Conservation (phyloP, 2,113 vertebrate genomes). For the Labrus mixtus region DNA sequence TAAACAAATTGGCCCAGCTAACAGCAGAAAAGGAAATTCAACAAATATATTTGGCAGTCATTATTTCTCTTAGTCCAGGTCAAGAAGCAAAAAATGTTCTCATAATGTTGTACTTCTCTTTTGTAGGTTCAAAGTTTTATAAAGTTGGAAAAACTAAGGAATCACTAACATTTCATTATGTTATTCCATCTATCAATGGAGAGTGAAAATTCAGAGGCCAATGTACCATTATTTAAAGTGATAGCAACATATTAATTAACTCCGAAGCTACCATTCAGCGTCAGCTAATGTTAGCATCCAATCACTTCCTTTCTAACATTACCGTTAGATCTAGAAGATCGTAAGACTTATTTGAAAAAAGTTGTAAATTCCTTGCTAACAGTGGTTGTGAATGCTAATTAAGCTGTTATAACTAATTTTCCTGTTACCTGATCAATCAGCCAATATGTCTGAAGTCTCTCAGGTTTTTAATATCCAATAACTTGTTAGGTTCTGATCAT, state of each 20-base stretch:
- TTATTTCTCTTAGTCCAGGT: not conserved
- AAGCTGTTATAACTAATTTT: too few species aligned
- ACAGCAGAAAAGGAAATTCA: constrained; percentile 22
- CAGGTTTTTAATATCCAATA: not conserved
- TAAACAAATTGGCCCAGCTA: not conserved
- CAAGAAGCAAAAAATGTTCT: not conserved
- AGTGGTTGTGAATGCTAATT: too few species aligned
- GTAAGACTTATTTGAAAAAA: too few species aligned
- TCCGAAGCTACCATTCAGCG: too few species aligned
- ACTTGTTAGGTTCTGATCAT: not conserved
- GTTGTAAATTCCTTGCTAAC: too few species aligned
- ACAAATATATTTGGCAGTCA: not conserved
- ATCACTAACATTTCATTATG: too few species aligned
- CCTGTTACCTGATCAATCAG: too few species aligned
- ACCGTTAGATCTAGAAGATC: not conserved
- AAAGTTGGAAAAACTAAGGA: not conserved
- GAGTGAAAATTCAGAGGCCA: too few species aligned
- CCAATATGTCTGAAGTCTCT: not conserved
- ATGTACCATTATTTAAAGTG: too few species aligned
- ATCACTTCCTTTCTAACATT: not conserved
- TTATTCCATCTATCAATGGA: too few species aligned
- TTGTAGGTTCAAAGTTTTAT: too few species aligned
- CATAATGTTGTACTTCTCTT: not conserved
- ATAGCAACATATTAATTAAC: too few species aligned
- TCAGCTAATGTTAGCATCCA: not conserved